A percentile compares a stretch with the other conserved stretches of the same genome.
phyloP scores from a whole-genome alignment of 2,888 invertebrate species.

The Acrobasis suavella region DNA sequence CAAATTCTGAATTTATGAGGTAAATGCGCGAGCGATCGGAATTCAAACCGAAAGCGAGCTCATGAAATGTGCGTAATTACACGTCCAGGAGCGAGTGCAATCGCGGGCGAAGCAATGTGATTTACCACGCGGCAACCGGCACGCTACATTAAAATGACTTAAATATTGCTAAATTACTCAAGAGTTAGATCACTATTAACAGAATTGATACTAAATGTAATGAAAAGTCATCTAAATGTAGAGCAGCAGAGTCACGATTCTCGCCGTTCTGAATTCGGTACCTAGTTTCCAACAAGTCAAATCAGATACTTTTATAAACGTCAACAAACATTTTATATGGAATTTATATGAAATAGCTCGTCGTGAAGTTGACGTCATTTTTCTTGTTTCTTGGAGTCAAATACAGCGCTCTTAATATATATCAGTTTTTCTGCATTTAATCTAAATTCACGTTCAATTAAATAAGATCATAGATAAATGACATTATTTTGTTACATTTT shows the following conservation, averaged over 20 bases:
- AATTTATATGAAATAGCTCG: too few species aligned
- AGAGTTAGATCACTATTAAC: slow-evolving; percentile 5
- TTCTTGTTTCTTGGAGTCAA: too few species aligned
- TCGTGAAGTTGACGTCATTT: too few species aligned
- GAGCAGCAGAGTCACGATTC: slow-evolving; percentile 34
- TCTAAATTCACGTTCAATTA: too few species aligned
- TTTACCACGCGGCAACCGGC: slow-evolving; percentile 9
- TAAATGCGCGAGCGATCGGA: slow-evolving; percentile 13
- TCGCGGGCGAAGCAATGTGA: slow-evolving; percentile 11
- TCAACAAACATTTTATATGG: too few species aligned
- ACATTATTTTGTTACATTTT: too few species aligned
- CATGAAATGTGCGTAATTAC: slow-evolving; percentile 12
- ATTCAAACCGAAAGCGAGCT: slow-evolving; percentile 18
- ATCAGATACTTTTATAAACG: too few species aligned
- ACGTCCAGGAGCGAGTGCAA: slow-evolving; percentile 9
- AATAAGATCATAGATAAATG: too few species aligned
- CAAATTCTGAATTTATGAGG: neutral
- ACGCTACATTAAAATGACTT: slow-evolving; percentile 2
- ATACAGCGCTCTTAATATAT: too few species aligned
- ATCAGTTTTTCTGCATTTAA: too few species aligned
- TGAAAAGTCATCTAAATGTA: slow-evolving; percentile 14
- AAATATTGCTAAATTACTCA: slow-evolving; percentile 3
- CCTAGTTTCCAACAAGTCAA: too few species aligned
- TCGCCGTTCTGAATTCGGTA: slow-evolving; percentile 32
- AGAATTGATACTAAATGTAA: neutral